phyloP scores from a whole-genome alignment of 2,113 vertebrate species.

The Candoia aspera region DNA sequence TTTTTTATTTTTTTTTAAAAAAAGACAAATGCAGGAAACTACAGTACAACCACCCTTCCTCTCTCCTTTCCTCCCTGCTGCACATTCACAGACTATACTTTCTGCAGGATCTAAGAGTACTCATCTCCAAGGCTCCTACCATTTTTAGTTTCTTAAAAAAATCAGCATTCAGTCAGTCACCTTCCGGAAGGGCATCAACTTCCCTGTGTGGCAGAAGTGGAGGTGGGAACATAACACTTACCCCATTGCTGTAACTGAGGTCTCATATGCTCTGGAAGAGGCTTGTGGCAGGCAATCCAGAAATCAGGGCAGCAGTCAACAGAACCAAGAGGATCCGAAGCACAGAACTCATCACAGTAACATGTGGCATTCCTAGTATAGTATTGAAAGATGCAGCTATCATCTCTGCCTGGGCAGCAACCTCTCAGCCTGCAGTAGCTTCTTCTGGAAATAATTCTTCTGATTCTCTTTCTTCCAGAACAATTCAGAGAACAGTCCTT shows the following conservation, averaged over 20 bases:
- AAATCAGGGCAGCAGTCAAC: slow-evolving; percentile 78
- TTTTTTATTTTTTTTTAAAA: accelerated
- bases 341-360: slow-evolving; percentile 78
- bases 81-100: not conserved
- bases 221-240: slow-evolving; percentile 33
- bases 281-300: slow-evolving; percentile 65
- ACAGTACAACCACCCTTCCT: not conserved
- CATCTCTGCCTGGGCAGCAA: slow-evolving; percentile 76
- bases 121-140: not conserved
- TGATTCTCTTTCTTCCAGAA: slow-evolving; percentile 54
- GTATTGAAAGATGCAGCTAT: slow-evolving; percentile 68
- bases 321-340: slow-evolving; percentile 48
- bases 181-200: not conserved
- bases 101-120: not conserved
- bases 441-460: slow-evolving; percentile 64
- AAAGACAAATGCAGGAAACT: not conserved
- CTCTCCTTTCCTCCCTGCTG: not conserved
- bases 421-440: slow-evolving; percentile 69
- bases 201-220: accelerated
- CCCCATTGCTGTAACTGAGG: slow-evolving; percentile 45
- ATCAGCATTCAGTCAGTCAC: not conserved
- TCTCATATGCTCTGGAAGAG: slow-evolving; percentile 46
- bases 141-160: not conserved
- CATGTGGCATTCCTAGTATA: slow-evolving; percentile 68
- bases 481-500: slow-evolving; percentile 41